Conservation (phyloP, 1,140 invertebrate species). For the Chironomus striatipennis region DNA sequence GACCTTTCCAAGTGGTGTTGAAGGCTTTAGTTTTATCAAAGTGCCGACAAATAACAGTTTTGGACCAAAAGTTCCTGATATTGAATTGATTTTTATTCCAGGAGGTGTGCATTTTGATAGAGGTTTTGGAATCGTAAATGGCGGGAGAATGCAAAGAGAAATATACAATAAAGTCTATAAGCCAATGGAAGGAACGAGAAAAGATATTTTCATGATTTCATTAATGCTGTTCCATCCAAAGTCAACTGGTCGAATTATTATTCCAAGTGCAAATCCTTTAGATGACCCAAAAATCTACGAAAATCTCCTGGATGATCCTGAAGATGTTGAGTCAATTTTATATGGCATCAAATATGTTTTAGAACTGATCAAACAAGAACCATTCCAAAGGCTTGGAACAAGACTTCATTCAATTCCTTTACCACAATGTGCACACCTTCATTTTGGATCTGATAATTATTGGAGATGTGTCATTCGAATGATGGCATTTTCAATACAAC, state of each 20-base stretch:
- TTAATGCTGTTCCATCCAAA: slow-evolving; percentile 66
- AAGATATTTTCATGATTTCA: slow-evolving; percentile 56
- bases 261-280: slow-evolving; percentile 61
- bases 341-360: slow-evolving; percentile 57
- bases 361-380: slow-evolving; percentile 48
- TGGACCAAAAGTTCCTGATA: slow-evolving; percentile 48
- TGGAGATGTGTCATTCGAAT: slow-evolving; percentile 62
- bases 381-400: slow-evolving; percentile 50
- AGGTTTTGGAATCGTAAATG: slow-evolving; percentile 47
- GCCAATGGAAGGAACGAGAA: slow-evolving; percentile 42
- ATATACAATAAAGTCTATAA: slow-evolving; percentile 49
- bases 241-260: slow-evolving; percentile 57
- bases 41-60: slow-evolving; percentile 50
- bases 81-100: slow-evolving; percentile 51
- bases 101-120: slow-evolving; percentile 53
- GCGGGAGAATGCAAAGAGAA: slow-evolving; percentile 46
- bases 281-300: slow-evolving; percentile 64
- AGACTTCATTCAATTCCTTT: slow-evolving; percentile 47
- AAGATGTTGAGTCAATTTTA: slow-evolving; percentile 56
- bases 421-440: slow-evolving; percentile 47
- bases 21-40: slow-evolving; percentile 55
- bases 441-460: slow-evolving; percentile 51
- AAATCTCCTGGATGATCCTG: slow-evolving; percentile 58
- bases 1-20: slow-evolving; percentile 50
- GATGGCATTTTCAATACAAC: slow-evolving; percentile 54